A percentile compares a stretch with the other conserved stretches of the same genome.
phyloP scores from a whole-genome alignment of 2,113 vertebrate genomes.

The Campylomormyrus numenius region DNA sequence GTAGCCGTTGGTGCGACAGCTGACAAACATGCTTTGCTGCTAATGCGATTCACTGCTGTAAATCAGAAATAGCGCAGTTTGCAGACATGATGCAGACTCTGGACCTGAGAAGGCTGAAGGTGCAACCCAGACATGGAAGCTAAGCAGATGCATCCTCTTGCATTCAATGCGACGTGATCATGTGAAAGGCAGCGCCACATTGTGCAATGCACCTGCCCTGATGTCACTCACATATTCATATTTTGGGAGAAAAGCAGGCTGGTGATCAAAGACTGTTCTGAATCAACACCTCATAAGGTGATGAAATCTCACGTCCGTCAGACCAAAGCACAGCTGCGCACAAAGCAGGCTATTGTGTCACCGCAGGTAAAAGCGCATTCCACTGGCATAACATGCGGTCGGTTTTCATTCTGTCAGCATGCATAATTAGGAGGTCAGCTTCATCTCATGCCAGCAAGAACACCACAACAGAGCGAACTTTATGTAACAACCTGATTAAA shows the following conservation, averaged over 20 bases:
- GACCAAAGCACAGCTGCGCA: not conserved
- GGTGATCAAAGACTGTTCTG: not conserved
- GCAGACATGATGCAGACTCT: not conserved
- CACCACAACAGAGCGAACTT: not conserved
- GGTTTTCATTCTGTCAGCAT: not conserved
- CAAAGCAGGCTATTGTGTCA: not conserved
- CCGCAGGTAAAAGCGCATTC: not conserved
- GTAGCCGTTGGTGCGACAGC: not conserved
- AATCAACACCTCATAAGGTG: not conserved
- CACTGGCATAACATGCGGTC: not conserved
- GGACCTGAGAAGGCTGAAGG: not conserved
- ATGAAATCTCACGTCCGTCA: not conserved
- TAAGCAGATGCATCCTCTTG: not conserved
- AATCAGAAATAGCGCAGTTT: not conserved
- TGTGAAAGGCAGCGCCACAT: slow-evolving; percentile 17
- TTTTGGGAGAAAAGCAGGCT: not conserved
- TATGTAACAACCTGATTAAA: not conserved
- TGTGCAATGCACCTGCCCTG: slow-evolving; percentile 25
- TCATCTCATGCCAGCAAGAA: not conserved
- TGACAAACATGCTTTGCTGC: not conserved
- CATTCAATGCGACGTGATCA: not conserved
- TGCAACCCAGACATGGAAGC: not conserved
- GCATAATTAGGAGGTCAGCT: not conserved
- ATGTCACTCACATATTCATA: not conserved
- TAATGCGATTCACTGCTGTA: not conserved